Evolutionary conservation across 2,888 invertebrate species (phyloP).

Genomic region (Seira musarum): DNA sequence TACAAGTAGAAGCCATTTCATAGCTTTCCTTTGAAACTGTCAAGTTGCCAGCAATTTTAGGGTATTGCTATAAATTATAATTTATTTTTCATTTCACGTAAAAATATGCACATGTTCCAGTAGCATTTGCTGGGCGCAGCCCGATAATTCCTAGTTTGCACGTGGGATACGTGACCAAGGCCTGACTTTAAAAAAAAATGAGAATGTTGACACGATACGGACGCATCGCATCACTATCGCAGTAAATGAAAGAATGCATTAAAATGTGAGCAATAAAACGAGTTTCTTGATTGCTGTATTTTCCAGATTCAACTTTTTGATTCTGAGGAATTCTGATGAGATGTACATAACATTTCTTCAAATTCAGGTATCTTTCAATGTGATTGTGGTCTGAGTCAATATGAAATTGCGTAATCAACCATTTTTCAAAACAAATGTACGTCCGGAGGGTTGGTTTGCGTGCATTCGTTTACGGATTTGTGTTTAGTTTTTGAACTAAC

Average conservation of each 20-base stretch:
- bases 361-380: neutral
- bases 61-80: too few relatives aligned
- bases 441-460: neutral
- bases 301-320: neutral
- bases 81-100: too few relatives aligned
- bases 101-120: too few relatives aligned
- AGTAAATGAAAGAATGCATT: too few relatives aligned
- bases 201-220: neutral
- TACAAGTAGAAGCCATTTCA: neutral
- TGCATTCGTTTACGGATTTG: neutral
- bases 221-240: too few relatives aligned
- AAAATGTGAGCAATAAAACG: neutral
- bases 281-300: neutral
- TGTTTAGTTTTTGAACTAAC: too few relatives aligned
- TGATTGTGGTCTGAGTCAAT: neutral
- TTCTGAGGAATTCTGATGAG: neutral
- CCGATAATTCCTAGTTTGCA: too few relatives aligned
- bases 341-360: neutral
- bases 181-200: neutral
- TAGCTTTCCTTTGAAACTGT: neutral
- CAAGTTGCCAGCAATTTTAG: neutral
- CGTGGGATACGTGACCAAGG: too few relatives aligned
- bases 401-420: neutral
- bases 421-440: neutral
- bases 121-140: too few relatives aligned